Evolutionary conservation across 2,888 invertebrate species (phyloP).

Genomic region (Macaria liturata): DNA sequence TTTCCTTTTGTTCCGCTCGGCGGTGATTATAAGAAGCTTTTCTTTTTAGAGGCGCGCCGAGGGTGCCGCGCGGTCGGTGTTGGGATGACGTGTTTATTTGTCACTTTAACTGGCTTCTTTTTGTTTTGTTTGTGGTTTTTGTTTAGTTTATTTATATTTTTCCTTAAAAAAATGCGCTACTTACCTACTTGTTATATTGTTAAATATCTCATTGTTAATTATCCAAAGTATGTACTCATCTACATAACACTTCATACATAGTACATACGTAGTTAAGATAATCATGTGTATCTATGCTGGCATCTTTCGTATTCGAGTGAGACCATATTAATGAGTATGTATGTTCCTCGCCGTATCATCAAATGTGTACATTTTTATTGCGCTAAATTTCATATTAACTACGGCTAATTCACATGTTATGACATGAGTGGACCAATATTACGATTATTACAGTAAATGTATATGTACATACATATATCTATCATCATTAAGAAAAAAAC

Average conservation of each 20-base stretch:
- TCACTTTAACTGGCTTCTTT: neutral
- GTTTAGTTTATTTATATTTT: too few relatives aligned
- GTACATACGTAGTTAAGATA: too few relatives aligned
- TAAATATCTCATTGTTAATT: too few relatives aligned
- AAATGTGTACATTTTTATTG: neutral
- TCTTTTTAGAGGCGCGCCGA: slow-evolving; percentile 24
- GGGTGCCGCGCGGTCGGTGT: neutral
- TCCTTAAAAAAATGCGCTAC: neutral
- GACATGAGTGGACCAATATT: too few relatives aligned
- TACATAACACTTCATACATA: too few relatives aligned
- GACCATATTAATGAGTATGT: neutral
- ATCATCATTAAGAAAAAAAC: too few relatives aligned
- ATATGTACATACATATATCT: too few relatives aligned
- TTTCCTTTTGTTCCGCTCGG: slow-evolving; percentile 41
- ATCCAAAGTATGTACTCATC: too few relatives aligned
- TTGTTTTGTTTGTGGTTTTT: neutral
- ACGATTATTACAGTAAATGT: too few relatives aligned
- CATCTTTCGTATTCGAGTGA: too few relatives aligned
- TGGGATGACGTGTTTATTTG: slow-evolving; percentile 24
- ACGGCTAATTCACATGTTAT: slow-evolving; percentile 1
- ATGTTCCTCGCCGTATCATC: neutral
- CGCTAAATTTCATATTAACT: slow-evolving; percentile 3
- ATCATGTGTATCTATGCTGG: too few relatives aligned
- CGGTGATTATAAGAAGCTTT: slow-evolving; percentile 45
- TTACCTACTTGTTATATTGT: too few relatives aligned